Evolutionary conservation across 2,113 vertebrate genomes (phyloP).

Genomic region (Pseudorhombus dupliciocellatus): DNA sequence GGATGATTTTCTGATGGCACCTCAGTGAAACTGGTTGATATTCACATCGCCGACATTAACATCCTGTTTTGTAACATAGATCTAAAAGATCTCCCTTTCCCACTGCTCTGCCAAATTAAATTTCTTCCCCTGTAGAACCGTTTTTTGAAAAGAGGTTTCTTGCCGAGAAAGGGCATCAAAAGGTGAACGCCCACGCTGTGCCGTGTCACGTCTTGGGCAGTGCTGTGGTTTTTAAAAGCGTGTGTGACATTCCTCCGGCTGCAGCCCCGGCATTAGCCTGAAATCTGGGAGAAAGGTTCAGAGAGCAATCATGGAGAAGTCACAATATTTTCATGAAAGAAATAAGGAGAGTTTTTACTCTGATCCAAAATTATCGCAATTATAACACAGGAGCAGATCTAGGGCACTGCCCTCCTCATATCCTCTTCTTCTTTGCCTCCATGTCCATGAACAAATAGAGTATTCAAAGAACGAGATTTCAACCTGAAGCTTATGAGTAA

Average conservation of each 20-base stretch:
- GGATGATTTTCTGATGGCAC: conserved; percentile 33
- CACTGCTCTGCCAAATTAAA: too few relatives aligned
- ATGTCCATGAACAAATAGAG: conserved; percentile 6
- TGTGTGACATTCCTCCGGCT: not conserved
- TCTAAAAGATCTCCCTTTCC: not conserved
- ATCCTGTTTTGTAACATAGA: not conserved
- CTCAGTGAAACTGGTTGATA: conserved; percentile 16
- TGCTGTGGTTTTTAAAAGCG: not conserved
- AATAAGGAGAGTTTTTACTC: conserved; percentile 16
- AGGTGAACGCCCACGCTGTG: too few relatives aligned
- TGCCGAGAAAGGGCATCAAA: too few relatives aligned
- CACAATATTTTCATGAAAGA: conserved; percentile 43
- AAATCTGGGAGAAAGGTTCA: conserved; percentile 49
- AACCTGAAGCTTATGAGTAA: conserved; percentile 42
- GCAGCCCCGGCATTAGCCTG: conserved; percentile 44
- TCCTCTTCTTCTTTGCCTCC: not conserved
- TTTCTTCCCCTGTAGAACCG: too few relatives aligned
- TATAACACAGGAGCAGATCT: conserved; percentile 1
- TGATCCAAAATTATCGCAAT: conserved; percentile 9
- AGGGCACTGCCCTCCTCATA: not conserved
- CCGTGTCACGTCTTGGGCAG: too few relatives aligned
- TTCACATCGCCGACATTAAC: conserved; percentile 2
- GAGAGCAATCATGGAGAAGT: conserved; percentile 4
- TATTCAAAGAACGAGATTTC: conserved; percentile 36
- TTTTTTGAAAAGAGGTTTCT: too few relatives aligned